phyloP scores from a whole-genome alignment of 2,113 vertebrate genomes.

The Mormoops blainvillei region DNA sequence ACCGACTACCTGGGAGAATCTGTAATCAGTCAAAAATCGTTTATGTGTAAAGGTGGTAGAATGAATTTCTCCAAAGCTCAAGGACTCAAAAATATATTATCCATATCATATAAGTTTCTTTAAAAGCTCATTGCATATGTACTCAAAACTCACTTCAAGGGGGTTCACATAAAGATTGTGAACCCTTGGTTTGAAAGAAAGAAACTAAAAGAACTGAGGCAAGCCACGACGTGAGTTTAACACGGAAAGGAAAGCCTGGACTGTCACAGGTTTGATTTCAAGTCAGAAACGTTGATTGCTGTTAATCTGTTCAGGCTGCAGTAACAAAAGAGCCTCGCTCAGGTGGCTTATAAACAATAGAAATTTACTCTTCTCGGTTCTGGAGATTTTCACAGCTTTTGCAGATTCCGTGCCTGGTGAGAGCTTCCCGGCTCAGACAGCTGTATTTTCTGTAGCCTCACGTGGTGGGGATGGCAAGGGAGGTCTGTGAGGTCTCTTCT shows the following conservation, averaged over 20 bases:
- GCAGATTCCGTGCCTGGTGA: too few species aligned
- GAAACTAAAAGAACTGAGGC: background rate
- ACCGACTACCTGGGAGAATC: background rate
- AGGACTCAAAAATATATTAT: background rate
- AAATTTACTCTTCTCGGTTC: background rate
- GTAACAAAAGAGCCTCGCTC: too few species aligned
- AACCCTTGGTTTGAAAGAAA: background rate
- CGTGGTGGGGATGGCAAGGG: accelerated
- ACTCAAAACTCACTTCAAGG: background rate
- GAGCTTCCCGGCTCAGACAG: too few species aligned
- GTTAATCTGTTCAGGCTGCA: background rate
- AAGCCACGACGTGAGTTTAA: background rate
- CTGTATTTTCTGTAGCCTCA: background rate
- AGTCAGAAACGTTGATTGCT: background rate
- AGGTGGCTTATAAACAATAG: background rate
- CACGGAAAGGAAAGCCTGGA: background rate
- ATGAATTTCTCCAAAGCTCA: background rate
- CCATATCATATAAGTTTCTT: background rate
- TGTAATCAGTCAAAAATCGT: background rate
- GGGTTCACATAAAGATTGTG: background rate
- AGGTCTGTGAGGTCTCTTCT: background rate
- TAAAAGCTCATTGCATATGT: background rate
- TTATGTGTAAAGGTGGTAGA: background rate
- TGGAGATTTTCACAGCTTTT: background rate
- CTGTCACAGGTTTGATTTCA: background rate